A percentile compares a stretch with the other conserved stretches of the same genome.
These are phyloP conservation scores for Lagocephalus sceleratus DNA, from an alignment of 2,797 vertebrate species.

Conservation along the genomic window DNA sequence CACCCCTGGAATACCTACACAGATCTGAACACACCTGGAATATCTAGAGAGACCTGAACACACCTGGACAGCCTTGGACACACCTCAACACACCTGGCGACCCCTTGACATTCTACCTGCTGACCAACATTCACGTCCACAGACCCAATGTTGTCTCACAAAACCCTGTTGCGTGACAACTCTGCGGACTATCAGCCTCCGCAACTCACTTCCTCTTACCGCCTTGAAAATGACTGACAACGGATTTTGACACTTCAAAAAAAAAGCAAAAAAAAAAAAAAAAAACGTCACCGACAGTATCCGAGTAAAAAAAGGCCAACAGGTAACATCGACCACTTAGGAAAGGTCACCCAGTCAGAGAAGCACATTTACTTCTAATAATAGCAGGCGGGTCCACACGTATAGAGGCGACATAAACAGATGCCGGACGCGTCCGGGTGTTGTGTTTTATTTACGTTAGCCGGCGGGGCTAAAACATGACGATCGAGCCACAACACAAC, in stretches of 20 bases:
- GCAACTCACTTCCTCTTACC: conserved; percentile 48
- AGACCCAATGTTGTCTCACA: conserved; percentile 1
- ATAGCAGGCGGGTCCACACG: conserved; percentile 14
- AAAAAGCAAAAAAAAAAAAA: no score
- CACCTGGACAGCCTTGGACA: no score
- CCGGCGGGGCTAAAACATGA: conserved; percentile 37
- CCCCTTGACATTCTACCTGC: conserved; percentile 17
- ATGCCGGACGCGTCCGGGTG: neutral
- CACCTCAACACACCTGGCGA: no score
- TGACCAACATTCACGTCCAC: conserved; percentile 20
- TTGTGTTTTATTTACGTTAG: neutral
- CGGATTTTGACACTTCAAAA: neutral
- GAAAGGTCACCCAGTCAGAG: conserved; percentile 37
- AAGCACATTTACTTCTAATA: conserved; percentile 30
- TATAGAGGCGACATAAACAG: conserved; percentile 9
- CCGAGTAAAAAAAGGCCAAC: conserved; percentile 28
- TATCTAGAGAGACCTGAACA: no score
- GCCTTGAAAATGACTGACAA: conserved; percentile 15
- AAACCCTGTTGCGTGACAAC: conserved; percentile 5
- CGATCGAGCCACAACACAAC: conserved; percentile 51
- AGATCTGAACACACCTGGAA: no score
- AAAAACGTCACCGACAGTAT: no score
- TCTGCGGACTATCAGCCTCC: neutral
- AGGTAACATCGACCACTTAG: conserved; percentile 14
- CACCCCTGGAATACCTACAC: no score